Percentiles rank a stretch among this genome's conserved stretches.
Conservation (phyloP, 2,113 vertebrate genomes). For the Nycticryphes semicollaris region DNA sequence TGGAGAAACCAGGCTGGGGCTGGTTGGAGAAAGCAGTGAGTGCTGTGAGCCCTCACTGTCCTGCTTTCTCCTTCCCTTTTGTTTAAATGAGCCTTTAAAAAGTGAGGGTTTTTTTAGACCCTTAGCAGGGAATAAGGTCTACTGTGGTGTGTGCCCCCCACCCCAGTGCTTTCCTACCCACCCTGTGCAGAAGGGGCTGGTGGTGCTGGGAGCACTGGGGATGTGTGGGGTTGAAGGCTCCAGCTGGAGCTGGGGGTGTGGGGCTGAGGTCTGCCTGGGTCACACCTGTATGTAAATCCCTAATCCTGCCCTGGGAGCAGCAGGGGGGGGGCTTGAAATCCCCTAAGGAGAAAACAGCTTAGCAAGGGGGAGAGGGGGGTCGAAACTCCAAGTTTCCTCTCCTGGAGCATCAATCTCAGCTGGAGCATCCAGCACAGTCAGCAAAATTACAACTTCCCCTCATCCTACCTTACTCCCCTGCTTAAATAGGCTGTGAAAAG, state of each 20-base stretch:
- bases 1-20: neutral
- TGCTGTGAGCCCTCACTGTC: accelerated
- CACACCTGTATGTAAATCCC: constrained; percentile 62
- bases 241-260: neutral
- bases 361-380: neutral
- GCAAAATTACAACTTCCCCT: neutral
- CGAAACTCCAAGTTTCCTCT: neutral
- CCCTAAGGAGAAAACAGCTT: neutral
- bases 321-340: neutral
- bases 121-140: neutral
- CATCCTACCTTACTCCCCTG: neutral
- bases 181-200: accelerated
- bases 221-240: neutral
- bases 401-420: neutral
- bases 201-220: neutral
- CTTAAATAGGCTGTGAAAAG: neutral
- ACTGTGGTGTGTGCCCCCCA: accelerated
- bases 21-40: neutral
- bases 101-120: neutral
- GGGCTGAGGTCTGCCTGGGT: neutral
- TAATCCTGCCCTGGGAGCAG: constrained; percentile 18
- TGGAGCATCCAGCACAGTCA: neutral
- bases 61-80: neutral
- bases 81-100: neutral
- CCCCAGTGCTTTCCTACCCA: accelerated